Percentiles rank a stretch among this genome's conserved stretches.
phyloP scores from a whole-genome alignment of 2,797 vertebrate genomes.

The Synanceia verrucosa region DNA sequence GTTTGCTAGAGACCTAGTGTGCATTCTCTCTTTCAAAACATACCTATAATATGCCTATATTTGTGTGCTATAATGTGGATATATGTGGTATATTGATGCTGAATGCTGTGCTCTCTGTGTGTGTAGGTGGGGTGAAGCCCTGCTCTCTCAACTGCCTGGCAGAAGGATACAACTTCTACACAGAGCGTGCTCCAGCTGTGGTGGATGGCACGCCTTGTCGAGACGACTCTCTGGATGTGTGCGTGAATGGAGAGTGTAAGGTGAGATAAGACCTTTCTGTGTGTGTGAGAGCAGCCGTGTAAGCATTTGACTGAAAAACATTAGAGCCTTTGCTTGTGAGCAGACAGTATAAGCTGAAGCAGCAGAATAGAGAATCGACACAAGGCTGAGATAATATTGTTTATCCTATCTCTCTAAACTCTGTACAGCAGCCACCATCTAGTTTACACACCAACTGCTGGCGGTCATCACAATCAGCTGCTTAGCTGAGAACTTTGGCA shows the following conservation, averaged over 20 bases:
- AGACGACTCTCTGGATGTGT: constrained; percentile 93
- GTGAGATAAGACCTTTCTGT: constrained; percentile 70
- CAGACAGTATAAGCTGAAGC: constrained; percentile 2
- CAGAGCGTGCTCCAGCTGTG: constrained; percentile 93
- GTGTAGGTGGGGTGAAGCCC: constrained; percentile 93
- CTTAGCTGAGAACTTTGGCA: constrained; percentile 53
- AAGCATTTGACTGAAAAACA: neutral
- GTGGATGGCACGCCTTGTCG: constrained; percentile 93
- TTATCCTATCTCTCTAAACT: constrained; percentile 19
- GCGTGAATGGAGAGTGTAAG: constrained; percentile 98
- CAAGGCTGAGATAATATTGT: constrained; percentile 25
- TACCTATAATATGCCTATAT: too few relatives aligned
- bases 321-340: neutral
- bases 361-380: constrained; percentile 12
- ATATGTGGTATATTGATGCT: neutral
- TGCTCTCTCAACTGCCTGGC: constrained; percentile 97
- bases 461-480: constrained; percentile 53
- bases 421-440: constrained; percentile 39
- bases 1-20: too few relatives aligned
- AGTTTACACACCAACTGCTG: constrained; percentile 43
- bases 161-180: constrained; percentile 99
- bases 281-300: neutral
- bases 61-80: neutral
- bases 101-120: neutral
- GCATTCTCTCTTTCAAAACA: too few relatives aligned